A percentile compares a stretch with the other conserved stretches of the same genome.
These are phyloP conservation scores for Acinonyx jubatus DNA, from an alignment of 2,113 vertebrate genomes.

Conservation along the genomic window DNA sequence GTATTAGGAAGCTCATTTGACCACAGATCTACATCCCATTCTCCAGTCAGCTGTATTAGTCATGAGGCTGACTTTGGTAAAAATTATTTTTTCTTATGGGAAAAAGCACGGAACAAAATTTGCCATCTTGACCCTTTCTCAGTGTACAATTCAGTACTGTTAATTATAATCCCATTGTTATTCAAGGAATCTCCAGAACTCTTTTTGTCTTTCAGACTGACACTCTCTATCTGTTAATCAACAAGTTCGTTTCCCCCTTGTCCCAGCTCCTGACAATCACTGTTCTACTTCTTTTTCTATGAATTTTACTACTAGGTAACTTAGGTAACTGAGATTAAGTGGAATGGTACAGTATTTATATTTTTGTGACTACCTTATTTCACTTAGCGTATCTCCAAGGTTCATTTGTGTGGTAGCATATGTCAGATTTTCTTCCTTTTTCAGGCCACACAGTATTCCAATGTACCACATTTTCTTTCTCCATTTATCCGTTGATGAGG, in stretches of 20 bases:
- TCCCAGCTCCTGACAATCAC: not conserved
- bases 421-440: not conserved
- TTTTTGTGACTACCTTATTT: not conserved
- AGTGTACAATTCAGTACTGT: not conserved
- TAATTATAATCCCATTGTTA: not conserved
- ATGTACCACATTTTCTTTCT: not conserved
- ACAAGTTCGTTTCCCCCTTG: not conserved
- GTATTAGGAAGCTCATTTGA: not conserved
- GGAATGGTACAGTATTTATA: not conserved
- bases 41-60: not conserved
- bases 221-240: not conserved
- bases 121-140: not conserved
- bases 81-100: not conserved
- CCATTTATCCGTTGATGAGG: not conserved
- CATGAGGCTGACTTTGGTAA: not conserved
- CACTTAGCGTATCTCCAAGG: not conserved
- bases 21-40: not conserved
- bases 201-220: not conserved
- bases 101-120: not conserved
- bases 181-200: not conserved
- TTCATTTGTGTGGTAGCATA: not conserved
- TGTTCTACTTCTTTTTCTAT: not conserved
- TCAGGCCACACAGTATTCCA: not conserved
- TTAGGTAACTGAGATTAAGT: not conserved
- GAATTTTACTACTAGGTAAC: not conserved